These are phyloP conservation scores for Sphaeridia pumilis DNA, from an alignment of 2,888 invertebrate species.

Conservation along the genomic window DNA sequence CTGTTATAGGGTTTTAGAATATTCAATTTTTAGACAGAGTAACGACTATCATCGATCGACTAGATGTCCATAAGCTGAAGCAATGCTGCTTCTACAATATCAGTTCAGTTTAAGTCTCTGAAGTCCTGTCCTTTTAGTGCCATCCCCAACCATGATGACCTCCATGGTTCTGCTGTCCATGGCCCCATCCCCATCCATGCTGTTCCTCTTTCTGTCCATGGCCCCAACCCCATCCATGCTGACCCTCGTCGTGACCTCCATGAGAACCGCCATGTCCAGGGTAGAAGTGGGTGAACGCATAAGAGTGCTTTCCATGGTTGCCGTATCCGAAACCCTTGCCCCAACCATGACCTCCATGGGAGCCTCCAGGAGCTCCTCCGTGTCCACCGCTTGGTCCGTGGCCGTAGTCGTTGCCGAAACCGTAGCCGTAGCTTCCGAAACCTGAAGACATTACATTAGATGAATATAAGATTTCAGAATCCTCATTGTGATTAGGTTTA, in stretches of 20 bases:
- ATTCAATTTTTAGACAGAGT: no score
- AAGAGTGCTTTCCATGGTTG: not conserved
- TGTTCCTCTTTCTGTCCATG: no score
- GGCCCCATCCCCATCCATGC: not conserved
- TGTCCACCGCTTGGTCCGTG: not conserved
- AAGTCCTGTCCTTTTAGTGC: not conserved
- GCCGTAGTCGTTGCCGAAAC: not conserved
- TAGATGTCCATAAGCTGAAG: no score
- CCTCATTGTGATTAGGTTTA: no score
- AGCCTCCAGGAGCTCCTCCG: not conserved
- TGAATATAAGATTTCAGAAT: no score
- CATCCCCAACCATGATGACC: no score
- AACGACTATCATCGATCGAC: no score
- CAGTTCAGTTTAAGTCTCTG: no score
- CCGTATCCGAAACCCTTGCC: slow-evolving; percentile 3
- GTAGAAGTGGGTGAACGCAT: not conserved
- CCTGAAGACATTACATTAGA: no score
- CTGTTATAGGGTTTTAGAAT: no score
- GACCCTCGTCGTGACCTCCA: no score
- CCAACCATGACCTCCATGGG: not conserved
- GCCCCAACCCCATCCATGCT: not conserved
- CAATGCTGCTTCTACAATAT: no score
- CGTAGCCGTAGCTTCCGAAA: not conserved
- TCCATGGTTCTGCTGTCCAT: not conserved
- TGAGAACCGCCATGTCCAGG: not conserved